phyloP scores from a whole-genome alignment of 1,140 invertebrate species.

The Apolygus lucorum region DNA sequence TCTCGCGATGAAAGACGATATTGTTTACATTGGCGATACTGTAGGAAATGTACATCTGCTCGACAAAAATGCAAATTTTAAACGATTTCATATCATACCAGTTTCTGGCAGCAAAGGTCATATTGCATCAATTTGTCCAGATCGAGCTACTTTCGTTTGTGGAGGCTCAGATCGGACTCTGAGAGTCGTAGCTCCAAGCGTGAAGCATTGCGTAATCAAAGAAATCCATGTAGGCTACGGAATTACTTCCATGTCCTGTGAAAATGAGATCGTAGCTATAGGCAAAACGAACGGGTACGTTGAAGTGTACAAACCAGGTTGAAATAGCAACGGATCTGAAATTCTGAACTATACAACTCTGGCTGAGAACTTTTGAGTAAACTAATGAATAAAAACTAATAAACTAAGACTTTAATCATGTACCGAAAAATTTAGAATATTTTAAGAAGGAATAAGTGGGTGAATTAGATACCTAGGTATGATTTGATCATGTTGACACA shows the following conservation, averaged over 20 bases:
- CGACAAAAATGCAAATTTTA: neutral
- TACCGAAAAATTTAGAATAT: no score
- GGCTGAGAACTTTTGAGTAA: no score
- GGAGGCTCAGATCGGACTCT: neutral
- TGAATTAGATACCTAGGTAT: no score
- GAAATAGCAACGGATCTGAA: no score
- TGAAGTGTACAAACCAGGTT: neutral
- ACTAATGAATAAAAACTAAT: no score
- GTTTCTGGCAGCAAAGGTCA: neutral
- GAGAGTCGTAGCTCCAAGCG: neutral
- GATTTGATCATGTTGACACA: no score
- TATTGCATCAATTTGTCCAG: neutral
- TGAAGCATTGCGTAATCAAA: neutral
- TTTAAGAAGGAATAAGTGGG: no score
- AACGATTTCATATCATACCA: neutral
- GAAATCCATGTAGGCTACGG: neutral
- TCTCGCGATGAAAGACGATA: neutral
- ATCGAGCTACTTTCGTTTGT: neutral
- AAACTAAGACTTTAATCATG: no score
- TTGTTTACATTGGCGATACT: neutral
- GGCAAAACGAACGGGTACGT: neutral
- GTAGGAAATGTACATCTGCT: neutral
- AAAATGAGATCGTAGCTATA: neutral
- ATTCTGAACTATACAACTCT: no score
- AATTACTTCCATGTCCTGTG: neutral